Conservation (phyloP, 2,888 invertebrate genomes). For the Epistrophella euchroma region DNA sequence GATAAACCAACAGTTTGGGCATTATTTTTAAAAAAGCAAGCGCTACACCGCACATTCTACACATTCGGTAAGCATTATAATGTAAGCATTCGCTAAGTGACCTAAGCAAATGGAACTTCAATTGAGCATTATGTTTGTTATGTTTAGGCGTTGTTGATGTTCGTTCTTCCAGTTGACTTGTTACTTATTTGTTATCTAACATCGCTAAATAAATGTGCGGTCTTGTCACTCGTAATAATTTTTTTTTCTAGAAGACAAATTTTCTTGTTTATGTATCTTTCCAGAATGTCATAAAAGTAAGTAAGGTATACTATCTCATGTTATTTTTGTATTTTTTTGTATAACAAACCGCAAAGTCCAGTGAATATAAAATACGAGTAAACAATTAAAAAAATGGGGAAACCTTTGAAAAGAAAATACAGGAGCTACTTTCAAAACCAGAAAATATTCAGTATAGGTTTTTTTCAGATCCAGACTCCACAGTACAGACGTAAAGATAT, state of each 20-base stretch:
- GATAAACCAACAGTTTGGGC: neutral
- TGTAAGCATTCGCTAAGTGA: neutral
- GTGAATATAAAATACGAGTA: neutral
- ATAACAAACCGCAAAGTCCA: slow-evolving; percentile 18
- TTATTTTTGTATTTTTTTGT: neutral
- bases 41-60: neutral
- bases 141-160: neutral
- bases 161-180: slow-evolving; percentile 27
- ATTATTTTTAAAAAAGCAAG: neutral
- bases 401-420: slow-evolving; percentile 18
- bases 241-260: slow-evolving; percentile 2
- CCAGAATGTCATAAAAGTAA: slow-evolving; percentile 13
- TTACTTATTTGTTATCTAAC: neutral
- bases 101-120: neutral
- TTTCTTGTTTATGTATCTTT: neutral
- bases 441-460: slow-evolving; percentile 13
- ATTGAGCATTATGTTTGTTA: neutral
- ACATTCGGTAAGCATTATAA: no score
- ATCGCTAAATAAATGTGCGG: slow-evolving; percentile 13
- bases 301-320: neutral
- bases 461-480: no score
- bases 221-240: slow-evolving; percentile 1
- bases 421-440: slow-evolving; percentile 12
- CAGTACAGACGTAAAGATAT: no score
- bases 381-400: neutral